Conservation (phyloP, 2,888 invertebrate genomes). For the Matsumyia berberina region DNA sequence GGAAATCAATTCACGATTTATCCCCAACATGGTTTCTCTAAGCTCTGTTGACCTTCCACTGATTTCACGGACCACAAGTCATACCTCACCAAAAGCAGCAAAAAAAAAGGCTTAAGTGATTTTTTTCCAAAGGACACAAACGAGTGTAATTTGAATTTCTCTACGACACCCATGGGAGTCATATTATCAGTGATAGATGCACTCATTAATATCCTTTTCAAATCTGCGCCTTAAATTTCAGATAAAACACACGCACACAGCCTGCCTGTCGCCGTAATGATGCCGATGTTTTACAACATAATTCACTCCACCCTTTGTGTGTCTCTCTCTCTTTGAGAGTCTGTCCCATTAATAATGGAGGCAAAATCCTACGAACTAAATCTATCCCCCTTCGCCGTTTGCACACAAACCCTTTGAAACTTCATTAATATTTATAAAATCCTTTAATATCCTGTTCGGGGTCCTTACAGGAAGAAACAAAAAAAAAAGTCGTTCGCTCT, state of each 20-base stretch:
- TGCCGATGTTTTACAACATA: conserved; percentile 67
- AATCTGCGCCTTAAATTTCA: conserved; percentile 61
- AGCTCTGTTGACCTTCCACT: neutral
- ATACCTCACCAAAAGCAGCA: neutral
- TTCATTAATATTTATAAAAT: conserved; percentile 75
- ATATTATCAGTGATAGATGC: conserved; percentile 65
- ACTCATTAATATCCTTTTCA: conserved; percentile 66
- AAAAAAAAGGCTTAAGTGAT: conserved; percentile 38
- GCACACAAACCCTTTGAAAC: conserved; percentile 37
- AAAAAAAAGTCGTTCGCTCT: neutral
- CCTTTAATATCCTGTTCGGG: conserved; percentile 61
- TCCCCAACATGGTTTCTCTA: neutral
- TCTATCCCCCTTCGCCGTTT: neutral
- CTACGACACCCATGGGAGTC: conserved; percentile 54
- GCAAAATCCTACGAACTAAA: conserved; percentile 47
- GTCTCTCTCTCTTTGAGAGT: conserved; percentile 15
- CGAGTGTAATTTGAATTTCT: conserved; percentile 24
- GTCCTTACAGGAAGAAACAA: neutral
- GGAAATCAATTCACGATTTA: neutral
- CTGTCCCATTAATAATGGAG: conserved; percentile 42
- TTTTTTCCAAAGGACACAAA: conserved; percentile 8
- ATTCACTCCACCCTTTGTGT: conserved; percentile 58
- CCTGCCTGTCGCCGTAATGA: conserved; percentile 30
- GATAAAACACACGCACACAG: conserved; percentile 25
- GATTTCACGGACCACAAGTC: conserved; percentile 3